Percentiles rank a stretch among this genome's conserved stretches.
phyloP scores from a whole-genome alignment of 2,113 vertebrate species.

The Myocastor coypus region DNA sequence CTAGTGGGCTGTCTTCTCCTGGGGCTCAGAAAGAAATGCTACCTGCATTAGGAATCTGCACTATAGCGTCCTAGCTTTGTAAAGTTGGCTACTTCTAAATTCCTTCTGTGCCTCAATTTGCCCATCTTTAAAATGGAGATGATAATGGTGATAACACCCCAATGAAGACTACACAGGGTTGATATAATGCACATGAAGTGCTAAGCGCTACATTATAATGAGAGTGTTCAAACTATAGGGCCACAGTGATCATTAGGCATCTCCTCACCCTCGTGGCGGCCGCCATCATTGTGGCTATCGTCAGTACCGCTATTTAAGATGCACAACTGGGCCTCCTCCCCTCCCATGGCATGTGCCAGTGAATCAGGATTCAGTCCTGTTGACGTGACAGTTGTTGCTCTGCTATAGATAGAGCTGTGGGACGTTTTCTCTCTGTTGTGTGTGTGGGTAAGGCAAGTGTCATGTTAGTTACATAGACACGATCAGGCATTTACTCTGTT shows the following conservation, averaged over 20 bases:
- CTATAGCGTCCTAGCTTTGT: not conserved
- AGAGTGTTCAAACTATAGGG: too few relatives aligned
- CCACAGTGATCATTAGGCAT: accelerated
- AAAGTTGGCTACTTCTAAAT: not conserved
- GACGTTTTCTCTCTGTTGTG: not conserved
- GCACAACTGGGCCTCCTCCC: not conserved
- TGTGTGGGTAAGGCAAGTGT: not conserved
- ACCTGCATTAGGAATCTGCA: not conserved
- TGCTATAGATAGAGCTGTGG: not conserved
- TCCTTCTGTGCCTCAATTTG: not conserved
- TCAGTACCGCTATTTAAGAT: not conserved
- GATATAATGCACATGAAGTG: not conserved
- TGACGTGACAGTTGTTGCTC: not conserved
- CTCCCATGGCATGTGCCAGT: not conserved
- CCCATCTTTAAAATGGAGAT: not conserved
- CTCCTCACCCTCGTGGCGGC: too few relatives aligned
- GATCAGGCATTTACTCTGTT: not conserved
- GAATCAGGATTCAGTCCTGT: not conserved
- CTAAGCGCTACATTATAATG: not conserved
- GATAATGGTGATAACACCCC: not conserved
- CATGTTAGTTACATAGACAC: not conserved
- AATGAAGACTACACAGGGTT: not conserved
- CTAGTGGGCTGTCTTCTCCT: accelerated
- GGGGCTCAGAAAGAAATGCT: not conserved
- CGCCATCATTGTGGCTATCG: not conserved